Conservation (phyloP, 2,113 vertebrate species). For the Corvus hawaiiensis region DNA sequence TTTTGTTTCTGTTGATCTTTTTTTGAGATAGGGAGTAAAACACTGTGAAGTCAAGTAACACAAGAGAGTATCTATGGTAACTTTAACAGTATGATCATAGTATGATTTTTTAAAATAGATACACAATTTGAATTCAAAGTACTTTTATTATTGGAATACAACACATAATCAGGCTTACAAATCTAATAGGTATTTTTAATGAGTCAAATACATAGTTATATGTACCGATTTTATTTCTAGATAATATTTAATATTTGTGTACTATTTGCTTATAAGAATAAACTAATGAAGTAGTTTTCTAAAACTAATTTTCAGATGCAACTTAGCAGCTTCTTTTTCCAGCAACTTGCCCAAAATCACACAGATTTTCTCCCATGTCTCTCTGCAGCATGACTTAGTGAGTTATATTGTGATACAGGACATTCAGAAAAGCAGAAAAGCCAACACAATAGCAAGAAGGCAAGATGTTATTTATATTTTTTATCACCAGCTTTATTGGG, state of each 20-base stretch:
- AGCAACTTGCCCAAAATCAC: neutral
- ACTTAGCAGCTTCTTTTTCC: neutral
- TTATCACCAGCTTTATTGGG: neutral
- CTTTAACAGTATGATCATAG: neutral
- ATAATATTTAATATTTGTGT: neutral
- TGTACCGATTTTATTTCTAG: neutral
- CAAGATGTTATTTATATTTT: constrained; percentile 27
- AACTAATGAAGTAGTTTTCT: neutral
- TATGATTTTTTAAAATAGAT: neutral
- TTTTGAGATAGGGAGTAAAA: neutral
- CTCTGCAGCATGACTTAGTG: neutral
- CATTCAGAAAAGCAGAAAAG: neutral
- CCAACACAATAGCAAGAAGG: neutral
- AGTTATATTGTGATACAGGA: neutral
- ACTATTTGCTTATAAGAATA: neutral
- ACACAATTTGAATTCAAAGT: neutral
- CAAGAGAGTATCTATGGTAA: neutral
- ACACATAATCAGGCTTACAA: neutral
- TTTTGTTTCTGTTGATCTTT: neutral
- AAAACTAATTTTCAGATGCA: neutral
- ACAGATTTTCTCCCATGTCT: neutral
- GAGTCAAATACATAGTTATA: neutral
- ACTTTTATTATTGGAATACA: neutral
- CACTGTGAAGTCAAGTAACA: neutral
- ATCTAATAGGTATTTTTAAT: neutral